Evolutionary conservation across 2,888 invertebrate genomes (phyloP), one percentile per base, ranked within the genome.

Genomic region (Apeira syringaria): DNA sequence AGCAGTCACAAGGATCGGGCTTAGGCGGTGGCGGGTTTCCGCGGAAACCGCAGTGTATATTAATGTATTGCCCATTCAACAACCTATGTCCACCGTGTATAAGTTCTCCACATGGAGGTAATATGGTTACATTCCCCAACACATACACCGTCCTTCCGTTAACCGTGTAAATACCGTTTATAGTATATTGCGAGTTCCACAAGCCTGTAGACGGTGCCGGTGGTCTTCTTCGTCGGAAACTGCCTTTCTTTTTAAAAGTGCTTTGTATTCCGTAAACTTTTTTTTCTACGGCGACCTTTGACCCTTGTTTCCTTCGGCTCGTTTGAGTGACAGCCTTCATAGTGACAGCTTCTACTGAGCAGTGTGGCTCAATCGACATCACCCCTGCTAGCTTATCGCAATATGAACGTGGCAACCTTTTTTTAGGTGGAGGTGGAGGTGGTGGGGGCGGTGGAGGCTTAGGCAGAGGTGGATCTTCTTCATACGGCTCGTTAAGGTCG

Each of bases 401-500:
- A 37, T 68, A 73, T 5, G 64, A 51, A 13, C 50, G 48, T 0
- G 84, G 69, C 20, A 85, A 29, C 42, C 65, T 71, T 31, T 83
- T 84, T 42, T 80, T 84, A 0, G 84, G 80, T 1, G 77, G 79
- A 5, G 83, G 80, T 0, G 85, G 85, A 1, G 84, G 83, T 0
- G 80, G 79, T 0, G 73, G 75, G 0, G 68, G 76, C 0, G 80
- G 79, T 0, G 78, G 73, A 1, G 75, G 68, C 49, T 74, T 80
- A 0, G 41, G 50, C 10, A 75, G 2, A 3, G 68, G 59, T 1
- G 72, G 75, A 6, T 76, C 79, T 39, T 82, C 82, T 32, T 81
- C 79, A 18, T 68, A 77, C 1, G 83, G 81, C 17, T 77, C 78
- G 41, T 84, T 77, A 0, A 87, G 65, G 11, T 67, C 74, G 2